These are phyloP conservation scores for Mus spretus DNA, from an alignment of 2,797 vertebrate species.

Conservation along the genomic window DNA sequence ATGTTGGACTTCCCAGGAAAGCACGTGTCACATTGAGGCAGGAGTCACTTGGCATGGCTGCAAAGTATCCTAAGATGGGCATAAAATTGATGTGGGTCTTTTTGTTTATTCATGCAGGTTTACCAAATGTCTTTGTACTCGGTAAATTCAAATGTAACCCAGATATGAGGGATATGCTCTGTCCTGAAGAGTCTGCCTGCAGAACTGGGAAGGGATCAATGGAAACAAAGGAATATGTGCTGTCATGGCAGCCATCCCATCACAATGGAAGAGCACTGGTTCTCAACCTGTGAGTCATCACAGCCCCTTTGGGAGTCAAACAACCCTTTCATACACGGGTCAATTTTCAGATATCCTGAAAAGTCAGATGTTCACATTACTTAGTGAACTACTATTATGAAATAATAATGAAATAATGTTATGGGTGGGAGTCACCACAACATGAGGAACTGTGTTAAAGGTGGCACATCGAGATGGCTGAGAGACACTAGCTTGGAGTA, in stretches of 20 bases:
- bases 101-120: slow-evolving; percentile 41
- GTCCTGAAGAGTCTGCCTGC: slow-evolving; percentile 1
- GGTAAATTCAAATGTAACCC: slow-evolving; percentile 22
- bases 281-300: background rate
- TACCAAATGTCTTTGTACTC: slow-evolving; percentile 30
- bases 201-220: background rate
- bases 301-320: background rate
- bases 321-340: no score
- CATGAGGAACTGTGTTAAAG: background rate
- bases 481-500: background rate
- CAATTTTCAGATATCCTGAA: background rate
- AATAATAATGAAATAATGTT: background rate
- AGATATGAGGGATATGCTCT: background rate
- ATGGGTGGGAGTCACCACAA: no score
- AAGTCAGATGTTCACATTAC: background rate
- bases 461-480: rapidly evolving
- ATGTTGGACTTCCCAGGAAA: slow-evolving; percentile 6
- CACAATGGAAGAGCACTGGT: background rate
- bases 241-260: background rate
- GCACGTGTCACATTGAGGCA: background rate
- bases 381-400: background rate
- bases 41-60: slow-evolving; percentile 26
- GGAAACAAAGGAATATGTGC: slow-evolving; percentile 27
- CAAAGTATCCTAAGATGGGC: background rate
- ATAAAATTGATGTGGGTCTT: background rate